Conservation (phyloP, 2,113 vertebrate genomes). For the Balaenoptera acutorostrata region DNA sequence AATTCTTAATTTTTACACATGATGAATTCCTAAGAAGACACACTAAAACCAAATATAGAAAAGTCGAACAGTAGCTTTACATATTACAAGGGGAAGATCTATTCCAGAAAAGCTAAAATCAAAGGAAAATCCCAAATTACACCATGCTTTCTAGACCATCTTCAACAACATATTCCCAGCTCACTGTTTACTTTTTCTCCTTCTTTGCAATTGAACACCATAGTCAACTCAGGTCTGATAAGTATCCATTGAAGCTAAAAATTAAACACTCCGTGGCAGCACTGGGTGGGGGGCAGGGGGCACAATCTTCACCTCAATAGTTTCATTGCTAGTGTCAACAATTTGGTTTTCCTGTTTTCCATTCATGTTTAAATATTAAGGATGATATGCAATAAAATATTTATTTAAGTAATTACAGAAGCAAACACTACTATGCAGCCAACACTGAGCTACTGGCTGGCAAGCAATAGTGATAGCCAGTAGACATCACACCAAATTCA, state of each 20-base stretch:
- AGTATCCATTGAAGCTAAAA: background rate
- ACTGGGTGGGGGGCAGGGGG: background rate
- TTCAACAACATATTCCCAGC: background rate
- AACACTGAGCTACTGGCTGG: background rate
- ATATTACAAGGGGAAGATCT: background rate
- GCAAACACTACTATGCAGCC: background rate
- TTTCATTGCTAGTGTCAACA: background rate
- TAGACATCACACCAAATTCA: background rate
- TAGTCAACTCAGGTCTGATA: background rate
- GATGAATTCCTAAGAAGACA: background rate
- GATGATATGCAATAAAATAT: background rate
- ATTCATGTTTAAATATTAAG: background rate
- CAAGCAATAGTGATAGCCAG: background rate
- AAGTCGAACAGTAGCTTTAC: background rate
- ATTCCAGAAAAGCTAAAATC: background rate
- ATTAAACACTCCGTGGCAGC: background rate
- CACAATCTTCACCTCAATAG: background rate
- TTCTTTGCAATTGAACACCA: background rate
- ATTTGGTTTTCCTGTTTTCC: background rate
- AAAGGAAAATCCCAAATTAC: background rate
- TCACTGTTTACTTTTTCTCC: background rate
- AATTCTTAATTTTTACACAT: background rate
- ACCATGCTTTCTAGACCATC: background rate
- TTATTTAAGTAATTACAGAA: constrained; percentile 12
- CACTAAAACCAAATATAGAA: background rate